Evolutionary conservation across 2,797 vertebrate genomes (phyloP).

Genomic region (Vipera latastei): DNA sequence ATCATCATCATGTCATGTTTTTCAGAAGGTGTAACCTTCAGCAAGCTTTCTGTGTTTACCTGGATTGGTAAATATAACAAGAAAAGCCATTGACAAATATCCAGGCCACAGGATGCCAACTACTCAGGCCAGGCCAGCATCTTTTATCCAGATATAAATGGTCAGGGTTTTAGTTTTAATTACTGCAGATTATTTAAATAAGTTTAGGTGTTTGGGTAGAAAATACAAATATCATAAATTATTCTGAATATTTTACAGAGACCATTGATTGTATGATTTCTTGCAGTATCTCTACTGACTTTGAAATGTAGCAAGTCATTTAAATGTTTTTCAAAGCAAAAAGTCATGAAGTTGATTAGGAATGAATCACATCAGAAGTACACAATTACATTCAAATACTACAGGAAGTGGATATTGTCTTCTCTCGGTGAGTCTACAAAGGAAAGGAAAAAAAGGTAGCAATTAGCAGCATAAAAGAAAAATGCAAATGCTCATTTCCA

Average conservation of each 20-base stretch:
- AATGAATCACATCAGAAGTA: neutral
- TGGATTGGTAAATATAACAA: neutral
- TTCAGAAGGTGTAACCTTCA: neutral
- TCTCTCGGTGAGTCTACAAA: neutral
- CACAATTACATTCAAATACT: neutral
- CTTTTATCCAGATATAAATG: constrained; percentile 65
- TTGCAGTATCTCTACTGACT: constrained; percentile 10
- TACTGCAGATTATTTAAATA: constrained; percentile 57
- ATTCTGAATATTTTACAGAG: constrained; percentile 24
- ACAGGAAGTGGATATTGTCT: constrained; percentile 12
- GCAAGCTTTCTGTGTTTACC: neutral
- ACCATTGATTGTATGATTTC: constrained; percentile 13
- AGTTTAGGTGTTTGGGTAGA: constrained; percentile 44
- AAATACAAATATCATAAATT: constrained; percentile 45
- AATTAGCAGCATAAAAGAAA: constrained; percentile 24
- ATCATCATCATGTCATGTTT: neutral
- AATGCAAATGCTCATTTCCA: constrained; percentile 19
- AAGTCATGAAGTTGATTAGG: constrained; percentile 10
- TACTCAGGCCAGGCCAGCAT: constrained; percentile 6
- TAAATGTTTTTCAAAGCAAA: constrained; percentile 42
- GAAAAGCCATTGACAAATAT: neutral
- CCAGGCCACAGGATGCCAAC: neutral
- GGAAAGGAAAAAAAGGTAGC: neutral
- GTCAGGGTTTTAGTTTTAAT: constrained; percentile 49
- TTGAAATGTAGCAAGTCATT: constrained; percentile 18